Evolutionary conservation across 1,140 invertebrate genomes (phyloP).

Genomic region (Globodera rostochiensis): DNA sequence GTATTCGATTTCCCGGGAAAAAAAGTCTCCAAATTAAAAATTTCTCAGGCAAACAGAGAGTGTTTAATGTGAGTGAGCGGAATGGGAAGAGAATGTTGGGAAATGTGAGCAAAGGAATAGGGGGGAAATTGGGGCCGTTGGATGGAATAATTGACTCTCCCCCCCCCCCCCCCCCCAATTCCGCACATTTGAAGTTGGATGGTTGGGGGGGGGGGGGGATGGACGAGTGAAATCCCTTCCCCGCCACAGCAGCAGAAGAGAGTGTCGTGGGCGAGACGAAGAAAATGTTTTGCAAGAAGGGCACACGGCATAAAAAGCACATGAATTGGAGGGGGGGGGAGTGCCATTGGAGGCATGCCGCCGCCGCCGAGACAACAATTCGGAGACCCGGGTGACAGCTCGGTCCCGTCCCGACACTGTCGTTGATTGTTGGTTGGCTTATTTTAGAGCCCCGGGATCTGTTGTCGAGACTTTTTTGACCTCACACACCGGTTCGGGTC

Average conservation of each 20-base stretch:
- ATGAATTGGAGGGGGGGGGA: too few relatives aligned
- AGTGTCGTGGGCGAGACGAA: neutral
- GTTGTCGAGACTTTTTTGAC: too few relatives aligned
- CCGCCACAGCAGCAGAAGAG: neutral
- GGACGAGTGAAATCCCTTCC: neutral
- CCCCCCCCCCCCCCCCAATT: neutral
- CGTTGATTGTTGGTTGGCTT: too few relatives aligned
- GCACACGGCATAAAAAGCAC: neutral
- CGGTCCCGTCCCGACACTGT: too few relatives aligned
- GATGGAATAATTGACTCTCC: conserved; percentile 18
- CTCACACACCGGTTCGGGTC: too few relatives aligned
- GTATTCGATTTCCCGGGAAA: too few relatives aligned
- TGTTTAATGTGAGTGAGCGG: neutral
- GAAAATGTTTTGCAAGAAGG: conserved; percentile 4
- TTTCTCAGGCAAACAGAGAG: neutral
- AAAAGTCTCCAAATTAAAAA: too few relatives aligned
- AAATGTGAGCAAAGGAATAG: conserved; percentile 14
- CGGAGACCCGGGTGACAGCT: too few relatives aligned
- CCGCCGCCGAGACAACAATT: too few relatives aligned
- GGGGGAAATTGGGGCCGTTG: conserved; percentile 2
- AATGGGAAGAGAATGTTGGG: neutral
- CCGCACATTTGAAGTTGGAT: neutral
- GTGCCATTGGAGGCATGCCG: neutral
- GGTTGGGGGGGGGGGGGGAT: too few relatives aligned
- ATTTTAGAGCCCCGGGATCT: too few relatives aligned